Evolutionary conservation across 1,140 invertebrate species (phyloP).

Genomic region (Heliothis subflexa): DNA sequence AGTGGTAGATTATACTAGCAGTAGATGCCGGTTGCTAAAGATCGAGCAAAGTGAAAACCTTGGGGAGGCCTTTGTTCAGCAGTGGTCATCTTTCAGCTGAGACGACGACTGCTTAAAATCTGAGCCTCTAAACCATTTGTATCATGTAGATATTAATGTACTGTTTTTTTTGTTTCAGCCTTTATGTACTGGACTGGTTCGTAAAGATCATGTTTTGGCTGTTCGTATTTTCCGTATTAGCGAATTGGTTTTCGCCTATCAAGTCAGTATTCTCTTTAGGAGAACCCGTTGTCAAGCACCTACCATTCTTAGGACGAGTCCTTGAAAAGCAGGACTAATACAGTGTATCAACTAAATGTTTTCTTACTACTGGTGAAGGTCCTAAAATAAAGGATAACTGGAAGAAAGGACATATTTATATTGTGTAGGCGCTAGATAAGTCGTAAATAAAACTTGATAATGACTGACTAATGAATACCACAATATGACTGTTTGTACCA

Average conservation of each 20-base stretch:
- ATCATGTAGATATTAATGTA: not conserved
- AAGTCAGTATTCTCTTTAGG: constrained; percentile 62
- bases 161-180: constrained; percentile 61
- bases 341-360: too few species aligned
- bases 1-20: too few species aligned
- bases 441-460: too few species aligned
- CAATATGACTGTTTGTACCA: too few species aligned
- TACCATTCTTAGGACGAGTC: constrained; percentile 69
- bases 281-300: constrained; percentile 66
- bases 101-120: too few species aligned
- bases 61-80: too few species aligned
- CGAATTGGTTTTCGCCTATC: constrained; percentile 66
- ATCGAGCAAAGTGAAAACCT: too few species aligned
- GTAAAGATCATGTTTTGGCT: constrained; percentile 76
- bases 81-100: too few species aligned
- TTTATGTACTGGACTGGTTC: constrained; percentile 72
- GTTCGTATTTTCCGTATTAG: constrained; percentile 67
- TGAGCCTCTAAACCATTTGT: too few species aligned
- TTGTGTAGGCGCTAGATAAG: not conserved
- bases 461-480: too few species aligned
- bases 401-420: not conserved
- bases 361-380: constrained; percentile 7
- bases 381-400: not conserved
- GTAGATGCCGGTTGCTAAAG: too few species aligned
- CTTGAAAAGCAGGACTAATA: constrained; percentile 55